These are phyloP conservation scores for Planiliza haematocheilus DNA, from an alignment of 2,113 vertebrate genomes.

Conservation along the genomic window DNA sequence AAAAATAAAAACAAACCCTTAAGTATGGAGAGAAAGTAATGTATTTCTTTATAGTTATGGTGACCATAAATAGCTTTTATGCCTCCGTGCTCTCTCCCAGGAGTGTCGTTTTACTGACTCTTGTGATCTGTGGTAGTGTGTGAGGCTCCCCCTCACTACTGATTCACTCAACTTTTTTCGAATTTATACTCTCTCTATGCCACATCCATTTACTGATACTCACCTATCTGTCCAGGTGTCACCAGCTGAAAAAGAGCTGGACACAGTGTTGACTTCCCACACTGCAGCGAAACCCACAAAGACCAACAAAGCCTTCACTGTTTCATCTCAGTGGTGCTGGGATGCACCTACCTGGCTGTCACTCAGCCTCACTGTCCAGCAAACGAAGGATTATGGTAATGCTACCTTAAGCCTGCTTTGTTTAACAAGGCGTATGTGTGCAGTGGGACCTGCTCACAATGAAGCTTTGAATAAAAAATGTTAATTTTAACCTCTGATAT, in stretches of 20 bases:
- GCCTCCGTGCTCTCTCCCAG: not conserved
- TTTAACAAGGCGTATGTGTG: slow-evolving; percentile 45
- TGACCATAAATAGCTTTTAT: slow-evolving; percentile 29
- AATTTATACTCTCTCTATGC: slow-evolving; percentile 14
- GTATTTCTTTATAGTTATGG: slow-evolving; percentile 10
- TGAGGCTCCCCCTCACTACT: slow-evolving; percentile 12
- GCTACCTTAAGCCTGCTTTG: slow-evolving; percentile 45
- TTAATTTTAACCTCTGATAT: slow-evolving; percentile 10
- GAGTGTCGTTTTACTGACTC: slow-evolving; percentile 32
- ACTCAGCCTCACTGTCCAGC: slow-evolving; percentile 45
- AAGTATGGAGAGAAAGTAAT: not conserved
- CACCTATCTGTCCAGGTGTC: slow-evolving; percentile 42
- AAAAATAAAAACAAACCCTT: not conserved
- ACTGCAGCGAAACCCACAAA: slow-evolving; percentile 2
- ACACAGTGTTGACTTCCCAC: not conserved
- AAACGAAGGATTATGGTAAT: slow-evolving; percentile 60
- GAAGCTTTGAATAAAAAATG: slow-evolving; percentile 5
- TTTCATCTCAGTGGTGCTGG: slow-evolving; percentile 48
- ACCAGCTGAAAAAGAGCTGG: slow-evolving; percentile 13
- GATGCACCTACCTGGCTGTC: slow-evolving; percentile 46
- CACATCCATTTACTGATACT: slow-evolving; percentile 30
- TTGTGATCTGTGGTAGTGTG: slow-evolving; percentile 13
- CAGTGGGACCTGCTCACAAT: slow-evolving; percentile 10
- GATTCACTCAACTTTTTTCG: slow-evolving; percentile 26
- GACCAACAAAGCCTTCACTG: not conserved